phyloP scores from a whole-genome alignment of 2,113 vertebrate species.

The Gulo gulo region DNA sequence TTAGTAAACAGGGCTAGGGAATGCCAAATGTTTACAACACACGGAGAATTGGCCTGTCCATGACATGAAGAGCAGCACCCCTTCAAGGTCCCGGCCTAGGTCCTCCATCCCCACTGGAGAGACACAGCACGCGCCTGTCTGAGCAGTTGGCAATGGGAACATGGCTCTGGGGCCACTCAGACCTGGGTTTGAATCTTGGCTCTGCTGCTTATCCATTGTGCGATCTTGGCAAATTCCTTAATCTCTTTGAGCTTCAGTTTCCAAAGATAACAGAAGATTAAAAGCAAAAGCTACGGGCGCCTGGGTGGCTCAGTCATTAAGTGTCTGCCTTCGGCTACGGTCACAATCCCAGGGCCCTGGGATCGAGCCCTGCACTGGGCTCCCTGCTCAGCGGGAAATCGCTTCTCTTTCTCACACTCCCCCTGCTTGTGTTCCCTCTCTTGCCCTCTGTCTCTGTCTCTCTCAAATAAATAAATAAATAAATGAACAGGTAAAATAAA shows the following conservation, averaged over 20 bases:
- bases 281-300: neutral
- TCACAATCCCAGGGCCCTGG: too few species aligned
- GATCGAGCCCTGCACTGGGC: too few species aligned
- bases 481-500: too few species aligned
- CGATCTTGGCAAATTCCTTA: neutral
- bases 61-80: neutral
- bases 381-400: too few species aligned
- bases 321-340: too few species aligned
- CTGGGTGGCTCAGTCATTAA: too few species aligned
- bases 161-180: neutral
- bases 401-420: too few species aligned
- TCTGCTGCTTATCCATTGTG: neutral
- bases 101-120: neutral
- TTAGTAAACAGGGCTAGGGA: neutral
- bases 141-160: neutral
- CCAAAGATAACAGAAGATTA: neutral
- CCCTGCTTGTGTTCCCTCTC: too few species aligned
- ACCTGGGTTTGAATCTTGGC: neutral
- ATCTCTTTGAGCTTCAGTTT: conserved; percentile 39
- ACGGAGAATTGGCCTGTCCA: neutral
- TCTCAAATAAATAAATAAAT: too few species aligned
- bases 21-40: neutral
- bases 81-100: neutral
- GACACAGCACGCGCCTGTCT: neutral
- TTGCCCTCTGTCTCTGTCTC: too few species aligned